Base-by-base conservation (phyloP, 92 coral and sea anemone species). In the Scolanthus callimorphus region DNA sequence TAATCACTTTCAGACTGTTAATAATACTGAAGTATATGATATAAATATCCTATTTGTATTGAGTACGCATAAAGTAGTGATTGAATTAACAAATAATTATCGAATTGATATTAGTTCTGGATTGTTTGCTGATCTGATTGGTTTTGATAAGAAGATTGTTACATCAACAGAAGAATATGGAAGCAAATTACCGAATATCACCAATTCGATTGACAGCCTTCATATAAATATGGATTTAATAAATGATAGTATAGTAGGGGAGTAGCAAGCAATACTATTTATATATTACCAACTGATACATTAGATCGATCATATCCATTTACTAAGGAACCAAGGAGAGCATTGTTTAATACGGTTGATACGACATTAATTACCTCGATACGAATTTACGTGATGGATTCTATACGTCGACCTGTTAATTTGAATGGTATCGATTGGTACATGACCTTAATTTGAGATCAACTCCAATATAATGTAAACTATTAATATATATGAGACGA, bases 241-340 rank as follows among this genome's bases (percentile, higher is more conserved):
- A n/a, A n/a, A n/a, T n/a, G 65, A 68, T 29, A 56, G 57, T 17
- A 55, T 68, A 17, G 75, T 68, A 1, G 51, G 20, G 17, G 52
- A 21, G 11, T 9, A 4, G 52, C 52, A 4, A 10, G 52, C 17
- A 46, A 19, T 21, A 68, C 65, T 8, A 19, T 57, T 2, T 41
- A 31, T 38, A 21, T 31, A 10, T 31, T 17, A 25, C 65, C 44
- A 39, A 31, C 49, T 1, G 44, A 59, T 39, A 34, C 17, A 13
- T 59, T 31, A 20, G 17, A 11, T 2, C 45, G 37, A 25, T 13
- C n/a, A 27, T 17, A 56, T 9, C 37, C 37, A 21, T 56, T 56
- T 30, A 15, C 44, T 0, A 25, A 15, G 19, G n/a, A 56, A 29
- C 62, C 45, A 56, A 56, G 17, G 17, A 20, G 49, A 27, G 11